Percentiles rank a stretch among this genome's conserved stretches.
These are phyloP conservation scores for Odiellus spinosus DNA, from an alignment of 2,888 invertebrate genomes.

Conservation along the genomic window DNA sequence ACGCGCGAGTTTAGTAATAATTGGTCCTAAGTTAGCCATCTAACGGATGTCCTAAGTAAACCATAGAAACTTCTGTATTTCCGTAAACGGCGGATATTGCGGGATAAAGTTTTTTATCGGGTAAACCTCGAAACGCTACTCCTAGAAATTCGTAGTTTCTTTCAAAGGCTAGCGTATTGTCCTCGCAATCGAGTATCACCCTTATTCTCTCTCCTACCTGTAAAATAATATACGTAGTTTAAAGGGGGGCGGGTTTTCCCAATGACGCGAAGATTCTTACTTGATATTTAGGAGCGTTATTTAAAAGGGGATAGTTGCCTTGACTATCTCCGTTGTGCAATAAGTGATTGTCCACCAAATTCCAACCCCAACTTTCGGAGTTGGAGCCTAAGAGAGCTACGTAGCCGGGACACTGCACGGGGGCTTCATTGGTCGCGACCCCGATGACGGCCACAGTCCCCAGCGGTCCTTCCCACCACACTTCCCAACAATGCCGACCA, in stretches of 20 bases:
- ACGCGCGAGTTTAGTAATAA: no score
- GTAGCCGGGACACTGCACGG: slow-evolving; percentile 86
- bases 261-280: slow-evolving; percentile 37
- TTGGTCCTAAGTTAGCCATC: slow-evolving; percentile 49
- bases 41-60: slow-evolving; percentile 87
- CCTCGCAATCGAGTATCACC: slow-evolving; percentile 94
- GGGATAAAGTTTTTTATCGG: slow-evolving; percentile 81
- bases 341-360: slow-evolving; percentile 91
- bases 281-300: slow-evolving; percentile 95
- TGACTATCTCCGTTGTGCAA: slow-evolving; percentile 90
- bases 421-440: slow-evolving; percentile 82
- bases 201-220: slow-evolving; percentile 93
- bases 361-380: slow-evolving; percentile 99
- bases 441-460: slow-evolving; percentile 97
- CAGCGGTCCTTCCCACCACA: slow-evolving; percentile 94
- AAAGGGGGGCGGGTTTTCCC: no score
- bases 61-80: slow-evolving; percentile 98
- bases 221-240: neutral
- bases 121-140: slow-evolving; percentile 89
- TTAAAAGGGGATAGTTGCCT: slow-evolving; percentile 80
- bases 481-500: slow-evolving; percentile 93
- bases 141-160: slow-evolving; percentile 96
- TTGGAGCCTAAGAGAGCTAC: slow-evolving; percentile 85
- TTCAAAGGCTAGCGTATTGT: slow-evolving; percentile 90
- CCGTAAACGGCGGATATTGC: slow-evolving; percentile 97